A percentile compares a stretch with the other conserved stretches of the same genome.
Conservation (phyloP, 2,797 vertebrate species). For the Amphiprion clarkii region DNA sequence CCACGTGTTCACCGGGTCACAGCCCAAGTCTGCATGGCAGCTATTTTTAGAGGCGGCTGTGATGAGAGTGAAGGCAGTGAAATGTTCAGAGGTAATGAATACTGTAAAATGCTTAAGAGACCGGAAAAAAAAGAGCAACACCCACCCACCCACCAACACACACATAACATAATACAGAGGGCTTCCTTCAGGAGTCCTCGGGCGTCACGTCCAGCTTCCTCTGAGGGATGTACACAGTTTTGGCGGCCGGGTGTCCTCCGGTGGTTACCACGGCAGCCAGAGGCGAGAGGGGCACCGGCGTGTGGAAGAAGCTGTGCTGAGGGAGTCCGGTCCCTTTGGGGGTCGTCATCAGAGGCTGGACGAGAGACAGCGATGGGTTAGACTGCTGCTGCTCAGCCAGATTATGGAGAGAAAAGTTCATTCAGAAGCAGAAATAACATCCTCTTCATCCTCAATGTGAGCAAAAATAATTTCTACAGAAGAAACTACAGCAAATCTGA, state of each 20-base stretch:
- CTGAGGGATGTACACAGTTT: conserved; percentile 88
- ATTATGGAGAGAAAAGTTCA: background rate
- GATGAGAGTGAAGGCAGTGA: conserved; percentile 30
- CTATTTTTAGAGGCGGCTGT: conserved; percentile 36
- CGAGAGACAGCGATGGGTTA: conserved; percentile 14
- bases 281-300: conserved; percentile 83
- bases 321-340: conserved; percentile 85
- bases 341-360: conserved; percentile 88
- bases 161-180: background rate
- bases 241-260: conserved; percentile 66
- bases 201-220: conserved; percentile 90
- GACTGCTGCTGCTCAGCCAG: background rate
- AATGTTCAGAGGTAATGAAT: conserved; percentile 51
- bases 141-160: background rate
- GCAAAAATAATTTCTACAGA: no score
- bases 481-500: no score
- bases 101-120: conserved; percentile 25
- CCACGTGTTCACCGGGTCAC: conserved; percentile 6
- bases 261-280: conserved; percentile 75
- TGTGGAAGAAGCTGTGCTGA: conserved; percentile 91
- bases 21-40: conserved; percentile 37
- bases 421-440: background rate
- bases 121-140: background rate
- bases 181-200: conserved; percentile 80
- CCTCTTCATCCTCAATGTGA: no score